Evolutionary conservation across 1,140 invertebrate species (phyloP), one percentile per base, ranked within the genome.

Genomic region (Bombus impatiens): DNA sequence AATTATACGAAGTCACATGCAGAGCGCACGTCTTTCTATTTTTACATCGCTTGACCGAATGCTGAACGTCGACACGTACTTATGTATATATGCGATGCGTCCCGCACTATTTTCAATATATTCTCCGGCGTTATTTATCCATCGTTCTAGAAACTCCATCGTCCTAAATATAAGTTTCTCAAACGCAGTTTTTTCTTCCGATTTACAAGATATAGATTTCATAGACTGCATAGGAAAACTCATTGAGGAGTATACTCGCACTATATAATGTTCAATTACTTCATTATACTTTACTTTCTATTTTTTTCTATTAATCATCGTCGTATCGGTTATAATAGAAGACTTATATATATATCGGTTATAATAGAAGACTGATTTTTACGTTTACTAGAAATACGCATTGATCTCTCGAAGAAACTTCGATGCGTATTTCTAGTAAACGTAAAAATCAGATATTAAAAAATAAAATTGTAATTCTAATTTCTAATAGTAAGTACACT

Each of bases 1-100:
- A 95, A 95, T 95, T 95, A 94, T 95, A 95, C 88, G 78, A 94
- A 95, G 92, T 95, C 94, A 94, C 94, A 95, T 92, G 94, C 94
- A 93, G 94, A 95, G 94, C 89, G 89, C 87, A 90, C 90, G 90
- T 88, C 91, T 93, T 90, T 93, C 94, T 95, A 95, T 95, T 95
- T 95, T 94, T 94, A 94, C 86, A 67, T 87, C 84, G 89, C 93
- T 94, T 94, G 93, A 94, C 94, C 92, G 90, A 94, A 93, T 87
- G 87, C 90, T 92, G 91, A 92, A 93, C 87, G 86, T 80, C 90
- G 91, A 91, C 89, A 91, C 88, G 87, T 89, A 53, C 47, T 22
- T 53, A 90, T 67, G 84, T 78, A 91, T 83, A 84, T 78, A 71
- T n/a, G 70, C 68, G 84, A 82, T 68, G 67, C 40, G 70, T 74